Evolutionary conservation across 2,797 vertebrate genomes (phyloP).

Genomic region (Echeneis naucrates): DNA sequence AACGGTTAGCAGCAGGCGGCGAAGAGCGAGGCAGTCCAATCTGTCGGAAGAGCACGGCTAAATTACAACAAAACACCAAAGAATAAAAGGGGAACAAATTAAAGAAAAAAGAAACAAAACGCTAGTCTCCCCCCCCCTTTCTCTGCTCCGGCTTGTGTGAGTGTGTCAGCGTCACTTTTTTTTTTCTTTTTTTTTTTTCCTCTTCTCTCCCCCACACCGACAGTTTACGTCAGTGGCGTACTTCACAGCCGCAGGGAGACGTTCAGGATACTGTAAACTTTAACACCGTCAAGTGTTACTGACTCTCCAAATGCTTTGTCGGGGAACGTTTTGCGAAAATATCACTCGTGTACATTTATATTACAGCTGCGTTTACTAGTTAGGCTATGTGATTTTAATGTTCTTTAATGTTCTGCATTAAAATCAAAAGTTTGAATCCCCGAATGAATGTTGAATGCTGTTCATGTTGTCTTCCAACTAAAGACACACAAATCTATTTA

Average conservation of each 20-base stretch:
- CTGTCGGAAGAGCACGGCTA: constrained; percentile 14
- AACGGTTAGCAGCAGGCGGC: constrained; percentile 37
- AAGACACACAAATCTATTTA: neutral
- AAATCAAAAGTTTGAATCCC: neutral
- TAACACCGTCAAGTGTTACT: neutral
- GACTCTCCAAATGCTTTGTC: neutral
- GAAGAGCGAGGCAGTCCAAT: constrained; percentile 25
- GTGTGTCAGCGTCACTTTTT: constrained; percentile 77
- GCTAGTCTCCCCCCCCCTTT: constrained; percentile 75
- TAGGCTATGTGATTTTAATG: neutral
- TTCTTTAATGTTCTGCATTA: neutral
- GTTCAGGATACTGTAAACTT: constrained; percentile 40
- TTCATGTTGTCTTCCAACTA: neutral
- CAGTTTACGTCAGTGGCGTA: constrained; percentile 79
- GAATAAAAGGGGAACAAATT: constrained; percentile 74
- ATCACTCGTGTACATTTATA: neutral
- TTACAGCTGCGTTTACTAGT: neutral
- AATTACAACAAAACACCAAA: constrained; percentile 64
- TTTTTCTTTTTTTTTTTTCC: no score
- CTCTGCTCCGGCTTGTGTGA: constrained; percentile 71
- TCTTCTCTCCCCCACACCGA: constrained; percentile 55
- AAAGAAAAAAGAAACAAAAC: constrained; percentile 84
- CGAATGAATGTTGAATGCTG: neutral
- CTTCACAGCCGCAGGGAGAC: constrained; percentile 43
- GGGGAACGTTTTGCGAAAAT: neutral